A percentile compares a stretch with the other conserved stretches of the same genome.
phyloP scores from a whole-genome alignment of 2,888 invertebrate genomes.

The Acholoe squamosa region DNA sequence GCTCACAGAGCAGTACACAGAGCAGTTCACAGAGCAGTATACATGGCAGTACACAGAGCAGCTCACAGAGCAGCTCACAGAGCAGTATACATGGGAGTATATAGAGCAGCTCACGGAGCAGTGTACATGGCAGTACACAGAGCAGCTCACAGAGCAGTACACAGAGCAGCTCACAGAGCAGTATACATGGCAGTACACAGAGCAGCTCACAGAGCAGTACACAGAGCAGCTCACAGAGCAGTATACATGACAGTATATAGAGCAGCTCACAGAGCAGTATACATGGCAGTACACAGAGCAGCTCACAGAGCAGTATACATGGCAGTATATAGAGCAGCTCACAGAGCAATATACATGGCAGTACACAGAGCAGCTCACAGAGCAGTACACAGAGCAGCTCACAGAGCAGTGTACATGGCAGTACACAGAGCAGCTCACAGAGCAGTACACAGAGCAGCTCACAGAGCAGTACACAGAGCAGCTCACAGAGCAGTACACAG shows the following conservation, averaged over 20 bases:
- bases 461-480: background rate
- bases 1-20: too few species aligned
- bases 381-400: background rate
- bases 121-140: background rate
- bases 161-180: background rate
- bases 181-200: background rate
- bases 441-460: background rate
- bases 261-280: background rate
- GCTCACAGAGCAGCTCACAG: background rate
- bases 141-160: background rate
- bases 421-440: background rate
- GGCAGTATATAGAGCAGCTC: too few species aligned
- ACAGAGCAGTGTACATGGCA: too few species aligned
- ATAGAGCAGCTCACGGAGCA: background rate
- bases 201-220: background rate
- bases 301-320: too few species aligned
- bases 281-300: background rate
- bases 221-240: background rate
- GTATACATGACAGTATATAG: too few species aligned
- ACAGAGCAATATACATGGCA: background rate
- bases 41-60: background rate
- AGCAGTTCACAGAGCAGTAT: background rate
- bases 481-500: background rate
- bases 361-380: background rate
- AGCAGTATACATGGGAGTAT: background rate